Conservation (phyloP, 2,797 vertebrate genomes). For the Nyctibius grandis region DNA sequence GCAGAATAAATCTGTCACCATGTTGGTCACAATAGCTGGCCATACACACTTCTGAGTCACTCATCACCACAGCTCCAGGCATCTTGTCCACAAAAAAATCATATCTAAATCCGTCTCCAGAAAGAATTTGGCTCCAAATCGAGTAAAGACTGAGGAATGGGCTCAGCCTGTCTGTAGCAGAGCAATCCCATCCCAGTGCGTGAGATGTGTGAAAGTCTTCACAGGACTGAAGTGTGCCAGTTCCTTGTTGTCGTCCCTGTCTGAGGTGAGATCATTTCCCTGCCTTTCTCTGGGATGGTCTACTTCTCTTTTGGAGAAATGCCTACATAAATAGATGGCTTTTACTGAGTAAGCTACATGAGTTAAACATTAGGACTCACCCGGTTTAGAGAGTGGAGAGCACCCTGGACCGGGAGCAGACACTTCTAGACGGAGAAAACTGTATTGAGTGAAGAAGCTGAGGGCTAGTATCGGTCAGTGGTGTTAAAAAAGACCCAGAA, state of each 20-base stretch:
- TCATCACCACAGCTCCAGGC: neutral
- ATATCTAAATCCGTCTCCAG: neutral
- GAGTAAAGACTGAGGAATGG: neutral
- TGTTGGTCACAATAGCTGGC: neutral
- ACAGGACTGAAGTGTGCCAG: neutral
- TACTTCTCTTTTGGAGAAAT: neutral
- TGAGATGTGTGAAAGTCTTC: neutral
- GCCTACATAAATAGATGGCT: neutral
- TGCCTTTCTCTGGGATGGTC: neutral
- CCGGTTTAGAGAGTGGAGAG: neutral
- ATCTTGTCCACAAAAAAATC: neutral
- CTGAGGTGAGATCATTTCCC: neutral
- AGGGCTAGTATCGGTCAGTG: neutral
- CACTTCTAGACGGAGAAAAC: neutral
- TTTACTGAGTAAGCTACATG: neutral
- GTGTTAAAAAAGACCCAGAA: neutral
- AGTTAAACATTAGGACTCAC: neutral
- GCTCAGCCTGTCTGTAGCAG: neutral
- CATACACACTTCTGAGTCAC: neutral
- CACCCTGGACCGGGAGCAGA: neutral
- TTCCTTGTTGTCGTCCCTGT: accelerated
- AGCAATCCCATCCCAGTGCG: neutral
- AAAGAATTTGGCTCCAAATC: neutral
- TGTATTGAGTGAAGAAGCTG: neutral
- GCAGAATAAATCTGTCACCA: neutral